These are phyloP conservation scores for Amitus sp. DNA, from an alignment of 2,888 invertebrate genomes.

Conservation along the genomic window DNA sequence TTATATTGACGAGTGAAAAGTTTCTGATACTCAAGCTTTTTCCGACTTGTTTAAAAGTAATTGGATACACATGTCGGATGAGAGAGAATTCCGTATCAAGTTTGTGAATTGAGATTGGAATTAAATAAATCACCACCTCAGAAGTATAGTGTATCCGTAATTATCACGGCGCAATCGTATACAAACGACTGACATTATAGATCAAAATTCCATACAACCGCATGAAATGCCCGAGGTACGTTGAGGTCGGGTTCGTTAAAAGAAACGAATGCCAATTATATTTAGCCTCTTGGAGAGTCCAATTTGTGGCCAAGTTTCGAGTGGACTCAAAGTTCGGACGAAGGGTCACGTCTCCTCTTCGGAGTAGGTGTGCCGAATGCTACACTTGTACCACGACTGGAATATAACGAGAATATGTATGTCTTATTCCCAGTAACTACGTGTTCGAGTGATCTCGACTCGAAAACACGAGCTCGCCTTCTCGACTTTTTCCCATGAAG, in stretches of 20 bases:
- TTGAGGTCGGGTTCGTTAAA: constrained; percentile 48
- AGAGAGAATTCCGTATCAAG: no score
- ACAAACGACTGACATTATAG: no score
- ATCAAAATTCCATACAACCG: no score
- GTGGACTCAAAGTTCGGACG: constrained; percentile 59
- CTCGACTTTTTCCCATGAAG: constrained; percentile 22
- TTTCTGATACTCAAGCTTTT: neutral
- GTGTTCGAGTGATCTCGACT: constrained; percentile 37
- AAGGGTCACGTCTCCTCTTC: constrained; percentile 52
- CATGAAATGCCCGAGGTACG: neutral
- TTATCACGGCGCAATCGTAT: no score
- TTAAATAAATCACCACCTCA: no score
- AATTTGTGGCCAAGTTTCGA: constrained; percentile 61
- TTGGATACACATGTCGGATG: neutral
- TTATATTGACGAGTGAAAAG: constrained; percentile 3
- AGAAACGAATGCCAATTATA: constrained; percentile 62
- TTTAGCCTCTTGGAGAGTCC: constrained; percentile 53
- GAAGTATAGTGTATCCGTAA: no score
- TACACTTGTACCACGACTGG: constrained; percentile 39
- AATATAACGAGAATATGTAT: constrained; percentile 40
- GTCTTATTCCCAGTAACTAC: constrained; percentile 36
- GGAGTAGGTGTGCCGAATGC: constrained; percentile 39
- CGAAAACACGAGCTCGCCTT: constrained; percentile 22
- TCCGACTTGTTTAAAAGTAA: neutral
- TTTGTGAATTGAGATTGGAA: neutral